Evolutionary conservation across 2,113 vertebrate species (phyloP).

Genomic region (Ahaetulla prasina): DNA sequence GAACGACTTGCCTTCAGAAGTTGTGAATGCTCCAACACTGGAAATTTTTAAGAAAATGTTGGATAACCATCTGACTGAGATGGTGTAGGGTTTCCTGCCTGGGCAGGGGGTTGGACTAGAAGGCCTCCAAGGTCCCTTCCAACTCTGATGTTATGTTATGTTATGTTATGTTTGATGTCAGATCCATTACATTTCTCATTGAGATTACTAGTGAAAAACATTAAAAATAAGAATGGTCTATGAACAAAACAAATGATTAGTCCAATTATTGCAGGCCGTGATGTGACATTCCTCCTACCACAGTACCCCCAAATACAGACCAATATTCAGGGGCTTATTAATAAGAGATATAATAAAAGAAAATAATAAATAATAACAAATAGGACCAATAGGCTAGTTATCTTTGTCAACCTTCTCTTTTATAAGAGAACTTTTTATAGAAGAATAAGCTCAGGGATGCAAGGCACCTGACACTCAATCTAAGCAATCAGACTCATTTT

Average conservation of each 20-base stretch:
- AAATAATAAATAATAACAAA: neutral
- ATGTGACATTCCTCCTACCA: neutral
- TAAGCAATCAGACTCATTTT: neutral
- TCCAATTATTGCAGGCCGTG: neutral
- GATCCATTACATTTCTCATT: neutral
- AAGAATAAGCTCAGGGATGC: neutral
- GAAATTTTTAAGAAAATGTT: no score
- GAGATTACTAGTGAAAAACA: neutral
- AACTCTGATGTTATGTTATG: no score
- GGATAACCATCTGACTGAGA: no score
- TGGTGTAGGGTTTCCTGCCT: no score
- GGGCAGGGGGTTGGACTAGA: no score
- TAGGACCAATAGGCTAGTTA: neutral
- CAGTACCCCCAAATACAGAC: neutral
- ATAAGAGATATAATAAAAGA: neutral
- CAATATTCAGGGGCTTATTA: neutral
- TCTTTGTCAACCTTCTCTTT: neutral
- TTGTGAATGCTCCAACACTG: no score
- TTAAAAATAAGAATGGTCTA: neutral
- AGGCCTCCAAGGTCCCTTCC: no score
- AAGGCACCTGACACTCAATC: neutral
- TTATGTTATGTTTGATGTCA: no score
- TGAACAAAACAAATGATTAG: neutral
- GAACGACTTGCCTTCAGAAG: no score
- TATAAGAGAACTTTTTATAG: neutral